Evolutionary conservation across 2,888 invertebrate species (phyloP).

Genomic region (Amblyjoppa fuscipennis): DNA sequence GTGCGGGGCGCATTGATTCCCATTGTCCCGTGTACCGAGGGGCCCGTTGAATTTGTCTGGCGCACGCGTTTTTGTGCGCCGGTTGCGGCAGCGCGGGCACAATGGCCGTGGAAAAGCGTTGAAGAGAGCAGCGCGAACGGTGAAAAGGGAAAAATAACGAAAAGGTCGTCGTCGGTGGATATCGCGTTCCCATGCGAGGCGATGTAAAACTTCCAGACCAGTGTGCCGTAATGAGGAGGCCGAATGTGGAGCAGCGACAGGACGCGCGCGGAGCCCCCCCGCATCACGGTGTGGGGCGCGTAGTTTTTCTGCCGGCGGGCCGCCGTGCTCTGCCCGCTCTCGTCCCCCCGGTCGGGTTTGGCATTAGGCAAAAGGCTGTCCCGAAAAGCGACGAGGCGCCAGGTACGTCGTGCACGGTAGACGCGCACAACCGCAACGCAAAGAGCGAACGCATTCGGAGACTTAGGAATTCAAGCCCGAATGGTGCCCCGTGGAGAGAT

Average conservation of each 20-base stretch:
- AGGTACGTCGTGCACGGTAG: slow-evolving; percentile 65
- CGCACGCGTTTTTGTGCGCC: slow-evolving; percentile 65
- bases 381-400: slow-evolving; percentile 72
- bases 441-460: slow-evolving; percentile 13
- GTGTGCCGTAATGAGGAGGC: slow-evolving; percentile 65
- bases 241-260: slow-evolving; percentile 50
- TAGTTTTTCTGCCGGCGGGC: slow-evolving; percentile 9
- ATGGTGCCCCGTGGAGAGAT: slow-evolving; percentile 74
- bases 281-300: slow-evolving; percentile 29
- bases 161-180: slow-evolving; percentile 71
- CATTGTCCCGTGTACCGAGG: slow-evolving; percentile 38
- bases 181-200: slow-evolving; percentile 79
- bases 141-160: slow-evolving; percentile 64
- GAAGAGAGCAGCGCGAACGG: slow-evolving; percentile 77
- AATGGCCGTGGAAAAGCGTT: slow-evolving; percentile 76
- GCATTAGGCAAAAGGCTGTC: slow-evolving; percentile 37
- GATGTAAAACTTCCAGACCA: slow-evolving; percentile 69
- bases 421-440: slow-evolving; percentile 1
- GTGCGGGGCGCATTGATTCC: slow-evolving; percentile 32
- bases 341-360: not conserved
- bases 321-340: not conserved
- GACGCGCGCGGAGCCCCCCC: slow-evolving; percentile 67
- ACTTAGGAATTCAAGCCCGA: slow-evolving; percentile 17
- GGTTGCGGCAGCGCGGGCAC: slow-evolving; percentile 75
- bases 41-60: slow-evolving; percentile 54